Evolutionary conservation across 2,113 vertebrate genomes (phyloP).

Genomic region (Oreochromis niloticus): DNA sequence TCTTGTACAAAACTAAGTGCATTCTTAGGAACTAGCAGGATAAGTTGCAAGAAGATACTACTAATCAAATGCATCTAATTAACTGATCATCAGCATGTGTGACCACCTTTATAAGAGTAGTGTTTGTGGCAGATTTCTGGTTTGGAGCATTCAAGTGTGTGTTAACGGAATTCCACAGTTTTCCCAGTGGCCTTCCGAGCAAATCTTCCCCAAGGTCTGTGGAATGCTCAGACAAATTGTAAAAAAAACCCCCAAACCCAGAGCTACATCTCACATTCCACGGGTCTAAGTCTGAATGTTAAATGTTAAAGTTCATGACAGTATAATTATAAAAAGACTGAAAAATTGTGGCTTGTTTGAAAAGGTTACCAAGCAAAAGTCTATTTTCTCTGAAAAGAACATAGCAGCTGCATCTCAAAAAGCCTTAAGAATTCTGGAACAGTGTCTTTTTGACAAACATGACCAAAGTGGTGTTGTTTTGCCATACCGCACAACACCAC

Average conservation of each 20-base stretch:
- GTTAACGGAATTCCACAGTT: neutral
- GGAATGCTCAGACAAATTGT: too few relatives aligned
- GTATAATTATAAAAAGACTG: neutral
- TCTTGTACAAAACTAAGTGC: neutral
- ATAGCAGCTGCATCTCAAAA: neutral
- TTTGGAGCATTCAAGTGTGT: neutral
- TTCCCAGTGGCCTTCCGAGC: neutral
- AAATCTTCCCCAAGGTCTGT: too few relatives aligned
- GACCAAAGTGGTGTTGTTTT: neutral
- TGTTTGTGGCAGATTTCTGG: neutral
- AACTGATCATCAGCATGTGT: neutral
- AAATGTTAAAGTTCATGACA: neutral
- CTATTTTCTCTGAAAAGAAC: neutral
- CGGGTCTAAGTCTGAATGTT: neutral
- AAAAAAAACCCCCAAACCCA: too few relatives aligned
- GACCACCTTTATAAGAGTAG: neutral
- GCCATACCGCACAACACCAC: fast-evolving
- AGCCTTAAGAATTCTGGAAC: neutral
- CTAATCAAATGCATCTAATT: neutral
- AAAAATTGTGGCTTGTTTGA: neutral
- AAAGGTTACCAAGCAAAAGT: neutral
- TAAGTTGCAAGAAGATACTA: neutral
- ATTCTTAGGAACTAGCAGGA: neutral
- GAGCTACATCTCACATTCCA: neutral
- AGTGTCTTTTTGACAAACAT: neutral